Base-by-base conservation (phyloP, 2,888 invertebrate genomes). In the Gisinianus flammeolus region DNA sequence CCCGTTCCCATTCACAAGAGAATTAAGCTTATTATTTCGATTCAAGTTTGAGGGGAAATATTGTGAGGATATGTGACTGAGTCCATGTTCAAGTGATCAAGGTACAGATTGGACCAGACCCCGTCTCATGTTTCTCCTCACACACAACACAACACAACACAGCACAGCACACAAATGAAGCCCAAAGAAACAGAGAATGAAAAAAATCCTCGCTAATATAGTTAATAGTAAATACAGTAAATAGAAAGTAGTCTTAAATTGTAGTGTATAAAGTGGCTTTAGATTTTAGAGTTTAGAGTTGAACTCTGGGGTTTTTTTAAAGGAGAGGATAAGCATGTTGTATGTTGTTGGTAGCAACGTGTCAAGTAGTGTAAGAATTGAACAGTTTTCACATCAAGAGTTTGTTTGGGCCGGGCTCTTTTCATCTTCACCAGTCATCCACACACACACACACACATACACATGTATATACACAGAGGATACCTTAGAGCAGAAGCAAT, bases 391-490 rank as follows among this genome's bases (percentile, higher is more conserved):
- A 44, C 44, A 44, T 44, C 44, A 44, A 44, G 44, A 44, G 44
- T 44, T 44, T 44, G 3, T 44, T 71, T 30, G 58, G 72, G 58
- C 72, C 72, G 58, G 72, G 62, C 24, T 56, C 72, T 54, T 70
- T 70, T 70, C 70, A 70, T 54, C 70, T 54, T 62, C 16, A 44
- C 44, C 44, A 44, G n/a, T n/a, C n/a, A 44, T 16, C 44, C 44
- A 44, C 12, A 44, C n/a, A n/a, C n/a, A n/a, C n/a, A n/a, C n/a
- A n/a, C n/a, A n/a, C n/a, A n/a, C n/a, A n/a, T n/a, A n/a, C n/a
- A n/a, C n/a, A n/a, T n/a, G n/a, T n/a, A n/a, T n/a, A n/a, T 35
- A 44, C 3, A 44, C 6, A 19, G 44, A 44, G 19, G 44, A 44
- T 44, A 1, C 16, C 44, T 16, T 19, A 44, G 44, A 44, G 44